phyloP scores from a whole-genome alignment of 2,888 invertebrate genomes.

The Scaeva pyrastri region DNA sequence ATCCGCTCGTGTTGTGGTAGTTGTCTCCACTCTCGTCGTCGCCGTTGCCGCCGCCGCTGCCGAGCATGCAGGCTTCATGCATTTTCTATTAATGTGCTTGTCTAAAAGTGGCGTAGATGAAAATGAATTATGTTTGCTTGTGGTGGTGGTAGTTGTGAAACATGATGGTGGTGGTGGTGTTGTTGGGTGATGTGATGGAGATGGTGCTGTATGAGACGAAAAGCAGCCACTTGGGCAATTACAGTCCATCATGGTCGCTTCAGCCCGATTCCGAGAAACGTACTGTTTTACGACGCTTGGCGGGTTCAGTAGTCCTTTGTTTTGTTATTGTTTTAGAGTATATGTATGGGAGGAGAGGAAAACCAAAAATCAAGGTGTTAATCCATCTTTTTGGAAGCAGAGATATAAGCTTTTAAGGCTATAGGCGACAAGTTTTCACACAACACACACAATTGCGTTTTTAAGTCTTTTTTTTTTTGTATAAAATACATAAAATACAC shows the following conservation, averaged over 20 bases:
- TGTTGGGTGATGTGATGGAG: too few species aligned
- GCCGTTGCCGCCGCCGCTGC: slow-evolving; percentile 65
- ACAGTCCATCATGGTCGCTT: slow-evolving; percentile 49
- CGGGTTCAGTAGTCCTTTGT: slow-evolving; percentile 68
- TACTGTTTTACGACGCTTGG: slow-evolving; percentile 76
- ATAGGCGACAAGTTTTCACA: slow-evolving; percentile 51
- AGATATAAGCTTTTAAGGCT: slow-evolving; percentile 57
- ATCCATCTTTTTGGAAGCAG: slow-evolving; percentile 71
- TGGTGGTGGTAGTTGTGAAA: slow-evolving; percentile 58
- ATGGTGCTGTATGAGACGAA: slow-evolving; percentile 67
- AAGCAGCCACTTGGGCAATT: slow-evolving; percentile 70
- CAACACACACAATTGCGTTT: slow-evolving; percentile 49
- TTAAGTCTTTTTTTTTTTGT: neutral
- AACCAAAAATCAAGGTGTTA: slow-evolving; percentile 79
- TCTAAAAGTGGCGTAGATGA: slow-evolving; percentile 71
- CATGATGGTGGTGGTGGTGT: slow-evolving; percentile 44
- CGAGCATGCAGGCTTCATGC: slow-evolving; percentile 60
- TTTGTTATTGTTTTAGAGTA: neutral
- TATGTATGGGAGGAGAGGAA: slow-evolving; percentile 68
- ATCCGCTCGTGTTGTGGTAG: slow-evolving; percentile 69
- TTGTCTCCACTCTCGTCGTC: slow-evolving; percentile 64
- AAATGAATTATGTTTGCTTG: slow-evolving; percentile 65
- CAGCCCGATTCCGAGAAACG: slow-evolving; percentile 77
- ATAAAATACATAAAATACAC: slow-evolving; percentile 4
- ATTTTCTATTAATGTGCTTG: slow-evolving; percentile 71